Percentiles rank a stretch among this genome's conserved stretches.
Conservation (phyloP, 2,797 vertebrate genomes). For the Mionectes olivaceus region DNA sequence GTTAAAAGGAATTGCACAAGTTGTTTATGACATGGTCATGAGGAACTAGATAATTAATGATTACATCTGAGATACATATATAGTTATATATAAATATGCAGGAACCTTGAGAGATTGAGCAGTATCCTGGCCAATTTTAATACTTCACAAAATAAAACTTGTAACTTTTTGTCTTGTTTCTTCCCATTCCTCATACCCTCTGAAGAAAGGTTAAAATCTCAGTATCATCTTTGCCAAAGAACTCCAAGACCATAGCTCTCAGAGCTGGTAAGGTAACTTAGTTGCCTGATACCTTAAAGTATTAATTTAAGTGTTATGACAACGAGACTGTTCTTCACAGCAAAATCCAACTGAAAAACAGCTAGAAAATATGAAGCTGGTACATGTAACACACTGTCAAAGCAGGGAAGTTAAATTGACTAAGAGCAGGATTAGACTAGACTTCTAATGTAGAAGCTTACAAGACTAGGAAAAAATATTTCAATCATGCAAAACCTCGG, state of each 20-base stretch:
- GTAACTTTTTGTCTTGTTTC: fast-evolving
- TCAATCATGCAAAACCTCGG: slow-evolving; percentile 30
- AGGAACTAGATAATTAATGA: not conserved
- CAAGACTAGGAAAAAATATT: not conserved
- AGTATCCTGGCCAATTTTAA: not conserved
- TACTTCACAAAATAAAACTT: not conserved
- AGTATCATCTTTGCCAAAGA: not conserved
- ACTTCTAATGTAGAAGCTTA: not conserved
- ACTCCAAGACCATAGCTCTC: not conserved
- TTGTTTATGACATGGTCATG: not conserved
- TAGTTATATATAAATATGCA: not conserved
- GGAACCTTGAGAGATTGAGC: not conserved
- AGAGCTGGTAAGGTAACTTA: not conserved
- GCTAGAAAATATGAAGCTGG: not conserved
- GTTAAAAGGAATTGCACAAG: not conserved
- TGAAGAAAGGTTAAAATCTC: not conserved
- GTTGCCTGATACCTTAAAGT: not conserved
- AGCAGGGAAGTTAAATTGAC: slow-evolving; percentile 1
- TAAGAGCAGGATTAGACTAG: not conserved
- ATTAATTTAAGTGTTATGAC: not conserved
- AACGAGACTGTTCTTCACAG: slow-evolving; percentile 1
- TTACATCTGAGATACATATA: not conserved
- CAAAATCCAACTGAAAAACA: not conserved
- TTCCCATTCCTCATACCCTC: not conserved
- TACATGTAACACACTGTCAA: not conserved